Base-by-base conservation (phyloP, 2,797 vertebrate genomes). In the Rallus crepitans region DNA sequence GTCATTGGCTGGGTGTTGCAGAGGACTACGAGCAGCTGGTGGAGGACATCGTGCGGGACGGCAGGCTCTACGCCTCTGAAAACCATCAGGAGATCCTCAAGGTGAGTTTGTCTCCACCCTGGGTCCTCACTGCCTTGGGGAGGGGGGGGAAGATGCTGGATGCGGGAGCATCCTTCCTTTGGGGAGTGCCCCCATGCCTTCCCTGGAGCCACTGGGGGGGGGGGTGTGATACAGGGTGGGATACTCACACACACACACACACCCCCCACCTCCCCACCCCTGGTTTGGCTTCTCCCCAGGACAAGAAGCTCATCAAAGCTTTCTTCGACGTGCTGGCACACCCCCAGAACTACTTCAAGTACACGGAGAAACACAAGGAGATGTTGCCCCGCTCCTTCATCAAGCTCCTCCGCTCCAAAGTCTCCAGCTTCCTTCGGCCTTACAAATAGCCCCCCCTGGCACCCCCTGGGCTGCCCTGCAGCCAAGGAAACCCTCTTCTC, bases 61-160 rank as follows among this genome's bases (percentile, higher is more conserved):
- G 99, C 92, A 98, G 99, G 97, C 99, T 99, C 76, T 99, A 99
- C 1, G 99, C 99, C 37, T 99, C 99, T 1, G 99, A 99, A 98
- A 99, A 99, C 97, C 99, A 99, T 97, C 99, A 99, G 98, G 99
- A 99, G 98, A 99, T 99, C 97, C 98, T 99, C 82, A 99, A 99
- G 99, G 99, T 99, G 68, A 97, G 98, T 15, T 0, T 35, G 25
- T 64, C 48, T 24, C 55, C 23, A 8, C 37, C 6, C 37, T 5
- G 2, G 9, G n/a, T 7, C 82, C 55, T 28, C 7, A 2, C 9
- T 28, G 21, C 35, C 66, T 2, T 45, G 42, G 42, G 42, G 8
- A 18, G 7, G 42, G 0, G 30, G 24, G 25, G 3, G 57, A 50
- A 23, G 27, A 11, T 56, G 30, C 50, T 20, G 33, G 23, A 4